These are phyloP conservation scores for Semotilus atromaculatus DNA, from an alignment of 2,797 vertebrate species.

Conservation along the genomic window DNA sequence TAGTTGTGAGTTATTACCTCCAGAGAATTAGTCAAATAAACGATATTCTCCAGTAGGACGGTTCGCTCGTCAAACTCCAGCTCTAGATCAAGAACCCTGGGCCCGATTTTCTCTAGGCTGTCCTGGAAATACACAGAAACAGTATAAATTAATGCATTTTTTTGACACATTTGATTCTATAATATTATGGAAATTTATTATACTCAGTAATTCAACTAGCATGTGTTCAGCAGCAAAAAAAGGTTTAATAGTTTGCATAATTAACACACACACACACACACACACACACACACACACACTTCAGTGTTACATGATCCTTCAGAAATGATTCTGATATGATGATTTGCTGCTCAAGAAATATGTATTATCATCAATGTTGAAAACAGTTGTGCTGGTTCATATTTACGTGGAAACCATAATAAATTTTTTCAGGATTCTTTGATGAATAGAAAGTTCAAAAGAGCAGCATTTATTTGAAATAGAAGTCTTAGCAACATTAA, in stretches of 20 bases:
- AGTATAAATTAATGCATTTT: background rate
- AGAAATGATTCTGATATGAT: background rate
- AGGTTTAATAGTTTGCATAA: background rate
- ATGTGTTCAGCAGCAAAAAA: background rate
- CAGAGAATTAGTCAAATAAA: slow-evolving; percentile 94
- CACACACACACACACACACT: no score
- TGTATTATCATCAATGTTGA: background rate
- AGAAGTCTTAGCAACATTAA: no score
- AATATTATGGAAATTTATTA: no score
- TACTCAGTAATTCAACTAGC: background rate
- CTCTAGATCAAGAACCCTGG: slow-evolving; percentile 89
- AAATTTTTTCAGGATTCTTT: no score
- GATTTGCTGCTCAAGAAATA: background rate
- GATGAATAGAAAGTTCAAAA: no score
- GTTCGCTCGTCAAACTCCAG: slow-evolving; percentile 94
- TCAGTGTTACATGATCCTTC: no score
- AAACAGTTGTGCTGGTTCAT: background rate
- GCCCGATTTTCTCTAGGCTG: slow-evolving; percentile 92
- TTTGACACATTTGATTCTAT: background rate
- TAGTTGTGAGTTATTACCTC: slow-evolving; percentile 77
- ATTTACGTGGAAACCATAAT: background rate
- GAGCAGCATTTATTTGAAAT: no score
- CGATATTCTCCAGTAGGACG: slow-evolving; percentile 92
- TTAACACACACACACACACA: background rate
- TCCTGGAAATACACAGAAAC: slow-evolving; percentile 77